phyloP scores from a whole-genome alignment of 1,140 invertebrate genomes.

The Zaprionus vittiger region DNA sequence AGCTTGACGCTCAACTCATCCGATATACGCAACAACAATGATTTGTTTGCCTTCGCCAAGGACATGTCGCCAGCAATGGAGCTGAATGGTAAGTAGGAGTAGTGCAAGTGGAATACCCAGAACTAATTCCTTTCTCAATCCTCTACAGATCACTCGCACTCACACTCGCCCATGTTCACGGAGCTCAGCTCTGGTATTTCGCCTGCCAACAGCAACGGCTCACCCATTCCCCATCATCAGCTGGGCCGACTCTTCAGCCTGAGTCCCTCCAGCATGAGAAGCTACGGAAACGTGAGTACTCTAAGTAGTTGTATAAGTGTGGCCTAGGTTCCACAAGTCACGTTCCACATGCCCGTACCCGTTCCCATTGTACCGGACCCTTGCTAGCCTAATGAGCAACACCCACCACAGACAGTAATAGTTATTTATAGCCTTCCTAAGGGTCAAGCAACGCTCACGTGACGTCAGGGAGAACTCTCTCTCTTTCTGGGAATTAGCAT shows the following conservation, averaged over 20 bases:
- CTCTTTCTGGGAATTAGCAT: conserved; percentile 32
- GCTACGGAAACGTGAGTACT: conserved; percentile 79
- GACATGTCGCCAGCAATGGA: conserved; percentile 76
- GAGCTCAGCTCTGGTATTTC: conserved; percentile 59
- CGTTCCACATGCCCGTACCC: background rate
- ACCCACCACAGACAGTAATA: conserved; percentile 26
- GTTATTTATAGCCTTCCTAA: conserved; percentile 37
- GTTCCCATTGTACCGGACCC: conserved; percentile 4
- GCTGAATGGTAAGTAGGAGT: conserved; percentile 57
- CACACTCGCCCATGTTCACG: conserved; percentile 75
- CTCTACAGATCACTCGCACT: conserved; percentile 66
- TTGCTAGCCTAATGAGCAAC: conserved; percentile 12
- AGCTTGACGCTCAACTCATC: conserved; percentile 77
- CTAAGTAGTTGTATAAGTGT: background rate
- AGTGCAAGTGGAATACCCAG: background rate
- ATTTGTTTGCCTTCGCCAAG: conserved; percentile 79
- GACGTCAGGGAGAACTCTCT: background rate
- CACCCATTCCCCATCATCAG: conserved; percentile 73
- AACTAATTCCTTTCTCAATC: too few relatives aligned
- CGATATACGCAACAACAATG: conserved; percentile 77
- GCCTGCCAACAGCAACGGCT: conserved; percentile 59
- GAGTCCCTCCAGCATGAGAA: conserved; percentile 76
- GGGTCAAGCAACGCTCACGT: conserved; percentile 23
- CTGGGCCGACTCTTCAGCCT: conserved; percentile 74
- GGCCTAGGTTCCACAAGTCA: background rate